Conservation (phyloP, 2,888 invertebrate species). For the Orchesella flavescens region DNA sequence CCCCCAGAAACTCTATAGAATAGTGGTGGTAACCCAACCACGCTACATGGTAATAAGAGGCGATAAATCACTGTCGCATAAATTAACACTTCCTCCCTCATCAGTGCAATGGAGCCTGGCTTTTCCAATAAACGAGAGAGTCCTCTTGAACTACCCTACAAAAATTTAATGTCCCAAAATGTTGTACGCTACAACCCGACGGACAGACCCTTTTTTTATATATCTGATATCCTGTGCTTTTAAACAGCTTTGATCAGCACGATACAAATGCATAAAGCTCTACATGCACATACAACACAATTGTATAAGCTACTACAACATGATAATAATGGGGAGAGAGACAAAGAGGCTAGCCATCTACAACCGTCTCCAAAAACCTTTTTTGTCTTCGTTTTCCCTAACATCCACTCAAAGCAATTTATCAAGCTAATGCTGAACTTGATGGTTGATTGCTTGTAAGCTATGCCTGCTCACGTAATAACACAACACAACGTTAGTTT, state of each 20-base stretch:
- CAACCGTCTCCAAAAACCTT: conserved; percentile 7
- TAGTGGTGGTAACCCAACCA: conserved; percentile 32
- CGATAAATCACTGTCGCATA: conserved; percentile 65
- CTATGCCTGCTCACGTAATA: conserved; percentile 18
- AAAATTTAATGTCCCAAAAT: background rate
- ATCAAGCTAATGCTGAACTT: conserved; percentile 54
- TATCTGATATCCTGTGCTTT: background rate
- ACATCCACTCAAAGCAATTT: conserved; percentile 26
- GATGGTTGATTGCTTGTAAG: conserved; percentile 55
- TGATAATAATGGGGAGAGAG: background rate
- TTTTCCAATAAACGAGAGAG: conserved; percentile 46
- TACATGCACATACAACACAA: background rate
- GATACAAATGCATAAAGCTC: background rate
- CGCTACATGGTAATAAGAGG: conserved; percentile 35
- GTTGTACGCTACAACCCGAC: too few relatives aligned
- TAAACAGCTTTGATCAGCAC: background rate
- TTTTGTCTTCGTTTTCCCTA: too few relatives aligned
- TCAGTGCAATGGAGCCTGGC: conserved; percentile 23
- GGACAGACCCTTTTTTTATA: background rate
- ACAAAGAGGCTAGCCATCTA: conserved; percentile 9
- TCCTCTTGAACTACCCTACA: conserved; percentile 8
- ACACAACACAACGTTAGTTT: background rate
- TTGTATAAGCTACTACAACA: background rate
- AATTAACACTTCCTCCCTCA: conserved; percentile 64
- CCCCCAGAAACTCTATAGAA: conserved; percentile 33